Conservation (phyloP, 2,113 vertebrate species). For the Microtus montanus region DNA sequence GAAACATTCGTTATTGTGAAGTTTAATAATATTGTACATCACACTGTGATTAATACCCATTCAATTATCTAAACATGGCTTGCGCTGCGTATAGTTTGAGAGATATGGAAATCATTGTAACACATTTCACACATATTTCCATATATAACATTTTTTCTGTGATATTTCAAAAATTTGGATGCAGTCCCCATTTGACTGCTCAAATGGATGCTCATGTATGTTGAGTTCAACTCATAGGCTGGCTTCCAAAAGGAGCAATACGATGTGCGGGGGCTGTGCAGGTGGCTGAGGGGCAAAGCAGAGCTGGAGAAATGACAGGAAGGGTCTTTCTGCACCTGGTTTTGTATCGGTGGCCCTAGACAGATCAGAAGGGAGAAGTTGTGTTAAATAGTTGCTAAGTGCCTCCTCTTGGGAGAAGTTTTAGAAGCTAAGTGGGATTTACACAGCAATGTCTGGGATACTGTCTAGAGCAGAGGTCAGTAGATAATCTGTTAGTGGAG, state of each 20-base stretch:
- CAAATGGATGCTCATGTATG: background rate
- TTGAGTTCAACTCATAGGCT: background rate
- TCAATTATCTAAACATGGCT: conserved; percentile 43
- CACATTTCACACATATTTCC: conserved; percentile 68
- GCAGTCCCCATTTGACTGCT: conserved; percentile 54
- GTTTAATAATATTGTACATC: conserved; percentile 11
- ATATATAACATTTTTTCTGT: conserved; percentile 61
- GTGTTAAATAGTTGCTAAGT: background rate
- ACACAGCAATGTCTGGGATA: background rate
- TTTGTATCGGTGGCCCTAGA: background rate
- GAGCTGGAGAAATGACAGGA: no score
- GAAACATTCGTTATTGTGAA: background rate
- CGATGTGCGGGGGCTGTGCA: rapidly evolving
- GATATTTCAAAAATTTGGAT: conserved; percentile 67
- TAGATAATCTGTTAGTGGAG: background rate
- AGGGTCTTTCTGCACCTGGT: background rate
- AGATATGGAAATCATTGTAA: conserved; percentile 63
- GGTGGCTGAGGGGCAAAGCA: background rate
- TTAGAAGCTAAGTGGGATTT: background rate
- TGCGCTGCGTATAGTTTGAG: conserved; percentile 18
- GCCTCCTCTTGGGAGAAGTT: background rate
- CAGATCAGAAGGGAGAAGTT: background rate
- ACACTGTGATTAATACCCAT: conserved; percentile 35
- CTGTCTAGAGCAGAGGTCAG: background rate
- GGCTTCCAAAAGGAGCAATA: conserved; percentile 28